Evolutionary conservation across 1,140 invertebrate species (phyloP).

Genomic region (Pemphigus obesinymphae): DNA sequence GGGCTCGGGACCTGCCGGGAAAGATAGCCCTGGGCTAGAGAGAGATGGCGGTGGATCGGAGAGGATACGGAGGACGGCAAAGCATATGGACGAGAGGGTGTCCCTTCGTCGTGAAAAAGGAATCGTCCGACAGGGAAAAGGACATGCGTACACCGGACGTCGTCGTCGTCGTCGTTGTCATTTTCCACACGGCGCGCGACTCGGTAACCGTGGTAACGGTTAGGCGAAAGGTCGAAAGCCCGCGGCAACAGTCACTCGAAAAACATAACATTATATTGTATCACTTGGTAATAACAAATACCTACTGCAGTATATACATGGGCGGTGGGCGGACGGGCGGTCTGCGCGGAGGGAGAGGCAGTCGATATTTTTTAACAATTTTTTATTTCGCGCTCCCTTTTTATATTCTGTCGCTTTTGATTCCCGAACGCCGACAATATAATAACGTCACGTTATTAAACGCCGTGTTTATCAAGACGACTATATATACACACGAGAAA

Average conservation of each 20-base stretch:
- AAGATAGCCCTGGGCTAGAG: neutral
- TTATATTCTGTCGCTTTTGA: neutral
- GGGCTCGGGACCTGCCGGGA: neutral
- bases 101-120: neutral
- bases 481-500: neutral
- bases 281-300: conserved; percentile 35
- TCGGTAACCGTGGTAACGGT: conserved; percentile 13
- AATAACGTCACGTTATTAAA: neutral
- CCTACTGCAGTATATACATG: neutral
- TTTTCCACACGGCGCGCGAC: conserved; percentile 26
- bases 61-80: neutral
- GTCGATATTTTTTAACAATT: conserved; percentile 31
- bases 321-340: neutral
- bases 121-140: neutral
- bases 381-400: neutral
- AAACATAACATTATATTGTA: conserved; percentile 29
- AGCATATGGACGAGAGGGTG: neutral
- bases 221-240: conserved; percentile 24
- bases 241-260: conserved; percentile 38
- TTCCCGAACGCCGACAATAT: too few relatives aligned
- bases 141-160: conserved; percentile 29
- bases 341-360: neutral
- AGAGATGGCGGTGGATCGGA: neutral
- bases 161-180: conserved; percentile 2
- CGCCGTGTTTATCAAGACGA: neutral